These are phyloP conservation scores for Trypoxylus dichotomus DNA, from an alignment of 1,140 invertebrate species.

Conservation along the genomic window DNA sequence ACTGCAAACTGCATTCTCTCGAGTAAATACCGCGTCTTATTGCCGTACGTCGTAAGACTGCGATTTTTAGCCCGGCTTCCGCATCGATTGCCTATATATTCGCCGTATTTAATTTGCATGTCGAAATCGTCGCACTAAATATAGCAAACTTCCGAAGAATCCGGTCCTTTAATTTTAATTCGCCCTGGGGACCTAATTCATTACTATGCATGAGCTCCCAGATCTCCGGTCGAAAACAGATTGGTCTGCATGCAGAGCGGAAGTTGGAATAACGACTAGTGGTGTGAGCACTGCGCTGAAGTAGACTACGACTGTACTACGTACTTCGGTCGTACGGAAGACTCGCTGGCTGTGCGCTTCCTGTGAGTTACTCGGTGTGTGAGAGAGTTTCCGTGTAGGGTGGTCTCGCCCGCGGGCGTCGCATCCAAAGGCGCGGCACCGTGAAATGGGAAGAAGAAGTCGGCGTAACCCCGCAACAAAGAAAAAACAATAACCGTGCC, in stretches of 20 bases:
- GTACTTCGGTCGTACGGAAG: background rate
- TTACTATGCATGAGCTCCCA: constrained; percentile 54
- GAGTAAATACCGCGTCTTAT: constrained; percentile 1
- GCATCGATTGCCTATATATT: constrained; percentile 18
- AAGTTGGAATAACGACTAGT: constrained; percentile 47
- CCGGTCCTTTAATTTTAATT: constrained; percentile 55
- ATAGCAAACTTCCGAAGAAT: constrained; percentile 54
- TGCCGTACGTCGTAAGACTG: background rate
- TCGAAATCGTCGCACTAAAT: constrained; percentile 53
- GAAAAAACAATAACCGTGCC: background rate
- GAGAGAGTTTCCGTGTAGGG: background rate
- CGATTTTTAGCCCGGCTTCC: background rate
- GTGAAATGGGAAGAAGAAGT: constrained; percentile 4
- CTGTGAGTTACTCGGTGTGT: background rate
- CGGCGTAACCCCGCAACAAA: background rate
- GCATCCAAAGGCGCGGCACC: background rate
- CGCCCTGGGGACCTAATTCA: constrained; percentile 54
- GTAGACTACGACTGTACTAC: background rate
- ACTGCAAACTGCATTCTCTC: background rate
- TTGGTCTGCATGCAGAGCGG: constrained; percentile 50
- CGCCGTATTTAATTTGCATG: constrained; percentile 49
- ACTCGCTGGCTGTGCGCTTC: background rate
- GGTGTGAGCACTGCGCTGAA: background rate
- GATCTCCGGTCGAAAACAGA: constrained; percentile 46
- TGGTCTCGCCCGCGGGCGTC: background rate